Evolutionary conservation across 2,888 invertebrate genomes (phyloP), one percentile per base, ranked within the genome.

Genomic region (Cabera pusaria): DNA sequence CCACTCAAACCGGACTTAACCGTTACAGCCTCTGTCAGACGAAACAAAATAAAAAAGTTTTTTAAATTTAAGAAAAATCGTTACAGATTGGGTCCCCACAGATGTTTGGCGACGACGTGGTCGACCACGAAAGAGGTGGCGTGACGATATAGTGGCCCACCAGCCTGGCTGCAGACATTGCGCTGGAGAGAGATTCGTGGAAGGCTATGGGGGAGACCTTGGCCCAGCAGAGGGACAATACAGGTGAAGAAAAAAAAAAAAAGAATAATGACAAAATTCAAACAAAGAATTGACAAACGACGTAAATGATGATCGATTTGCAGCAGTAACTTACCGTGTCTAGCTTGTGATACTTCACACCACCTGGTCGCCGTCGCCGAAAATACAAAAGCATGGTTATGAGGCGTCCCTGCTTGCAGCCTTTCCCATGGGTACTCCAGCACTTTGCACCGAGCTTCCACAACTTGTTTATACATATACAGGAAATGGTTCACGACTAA

Each of bases 391-490:
- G 95, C 95, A 62, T 96, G 95, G 62, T 94, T 94, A 64, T 96
- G 95, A 19, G 87, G 83, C 7, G 76, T 66, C 6, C 84, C 79
- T 2, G 79, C 75, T 41, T 82, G 85, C 14, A 95, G 84, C 42
- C 95, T 90, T 64, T 93, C 92, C 95, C 95, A 95, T 0, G 95
- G 95, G 68, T 93, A 93, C 52, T 94, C 94, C 28, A 93, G 91
- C 14, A 96, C 91, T 52, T 90, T 91, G 25, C 95, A 91, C 60
- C 90, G 92, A 1, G 92, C 94, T 61, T 93, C 93, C 32, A 90
- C 90, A 14, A 95, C 92, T 72, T 95, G 95, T n/a, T 90, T 82
- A 72, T 96, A 96, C 60, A 92, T 93, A 49, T 91, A 91, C 28
- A 95, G 80, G 62, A 95, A 95, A 71, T 95, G 95, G 38, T 91